Evolutionary conservation across 1,140 invertebrate species (phyloP), one percentile per base, ranked within the genome.

Genomic region (Apocrypta bakeri): DNA sequence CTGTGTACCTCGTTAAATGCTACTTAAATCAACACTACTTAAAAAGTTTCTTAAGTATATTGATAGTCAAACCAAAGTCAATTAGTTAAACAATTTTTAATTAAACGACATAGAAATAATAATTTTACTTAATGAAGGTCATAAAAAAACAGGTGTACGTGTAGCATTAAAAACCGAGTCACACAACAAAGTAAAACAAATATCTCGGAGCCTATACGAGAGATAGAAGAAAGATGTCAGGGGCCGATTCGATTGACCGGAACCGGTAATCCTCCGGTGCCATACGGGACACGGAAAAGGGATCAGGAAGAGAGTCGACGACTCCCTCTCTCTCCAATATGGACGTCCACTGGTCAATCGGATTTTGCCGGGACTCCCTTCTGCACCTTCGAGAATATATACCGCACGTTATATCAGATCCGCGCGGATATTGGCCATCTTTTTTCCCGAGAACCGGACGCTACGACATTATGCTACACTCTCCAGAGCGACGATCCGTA

Each of bases 261-360:
- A 79, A 79, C 76, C 56, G 56, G 82, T 83, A 83, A 83, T 79
- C 81, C 81, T 64, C 24, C 0, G 33, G 27, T 29, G 61, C n/a
- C 14, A 48, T 79, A 68, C 37, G 76, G 68, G 25, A 79, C 75
- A 83, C 37, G 81, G 61, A 64, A 73, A 73, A 25, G 25, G 74
- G 81, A 78, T 83, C 71, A 79, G 37, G 25, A 75, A 31, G 56
- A 80, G 71, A 63, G 63, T 40, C 7, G 24, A 68, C n/a, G n/a
- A n/a, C n/a, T n/a, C n/a, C n/a, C n/a, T n/a, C 29, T 79, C 74
- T 37, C 85, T 84, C 87, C 89, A 91, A 92, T 91, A 90, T 90
- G 89, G 88, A 90, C 85, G 85, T 83, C 76, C 79, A 64, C 72
- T 86, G 89, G 89, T 91, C 90, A 91, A 92, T 91, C 90, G 89